These are phyloP conservation scores for Seira musarum DNA, from an alignment of 2,888 invertebrate genomes.

Conservation along the genomic window DNA sequence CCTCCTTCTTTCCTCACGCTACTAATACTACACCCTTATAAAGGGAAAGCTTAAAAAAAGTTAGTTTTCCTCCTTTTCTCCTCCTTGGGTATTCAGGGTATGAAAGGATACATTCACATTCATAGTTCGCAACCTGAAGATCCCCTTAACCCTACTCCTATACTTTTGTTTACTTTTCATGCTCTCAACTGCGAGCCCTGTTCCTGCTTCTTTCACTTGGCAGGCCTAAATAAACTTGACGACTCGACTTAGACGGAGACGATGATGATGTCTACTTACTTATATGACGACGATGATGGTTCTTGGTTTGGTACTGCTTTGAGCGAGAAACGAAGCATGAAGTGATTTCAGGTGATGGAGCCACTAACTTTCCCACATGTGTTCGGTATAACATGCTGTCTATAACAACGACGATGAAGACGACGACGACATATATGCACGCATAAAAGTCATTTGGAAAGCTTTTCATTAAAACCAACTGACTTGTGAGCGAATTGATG, in stretches of 20 bases:
- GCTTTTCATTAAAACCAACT: conserved; percentile 45
- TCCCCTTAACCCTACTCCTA: conserved; percentile 1
- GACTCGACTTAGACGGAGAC: neutral
- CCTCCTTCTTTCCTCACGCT: neutral
- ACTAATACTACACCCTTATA: neutral
- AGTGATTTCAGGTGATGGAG: conserved; percentile 60
- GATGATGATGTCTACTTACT: neutral
- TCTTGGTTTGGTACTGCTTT: conserved; percentile 12
- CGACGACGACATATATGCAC: conserved; percentile 43
- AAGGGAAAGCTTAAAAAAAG: neutral
- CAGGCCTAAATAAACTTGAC: neutral
- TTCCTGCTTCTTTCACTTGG: conserved; percentile 2
- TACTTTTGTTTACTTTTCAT: conserved; percentile 4
- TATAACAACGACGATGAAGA: neutral
- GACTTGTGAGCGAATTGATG: conserved; percentile 22
- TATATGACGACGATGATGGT: neutral
- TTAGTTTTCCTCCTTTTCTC: neutral
- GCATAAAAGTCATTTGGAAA: conserved; percentile 53
- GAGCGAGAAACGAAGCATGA: conserved; percentile 51
- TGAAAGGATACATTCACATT: neutral
- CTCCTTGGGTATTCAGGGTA: neutral
- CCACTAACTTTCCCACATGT: conserved; percentile 53
- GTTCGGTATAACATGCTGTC: neutral
- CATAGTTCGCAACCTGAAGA: neutral
- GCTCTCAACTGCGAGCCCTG: neutral